Conservation (phyloP, 2,888 invertebrate species). For the Sarcophaga variegata region DNA sequence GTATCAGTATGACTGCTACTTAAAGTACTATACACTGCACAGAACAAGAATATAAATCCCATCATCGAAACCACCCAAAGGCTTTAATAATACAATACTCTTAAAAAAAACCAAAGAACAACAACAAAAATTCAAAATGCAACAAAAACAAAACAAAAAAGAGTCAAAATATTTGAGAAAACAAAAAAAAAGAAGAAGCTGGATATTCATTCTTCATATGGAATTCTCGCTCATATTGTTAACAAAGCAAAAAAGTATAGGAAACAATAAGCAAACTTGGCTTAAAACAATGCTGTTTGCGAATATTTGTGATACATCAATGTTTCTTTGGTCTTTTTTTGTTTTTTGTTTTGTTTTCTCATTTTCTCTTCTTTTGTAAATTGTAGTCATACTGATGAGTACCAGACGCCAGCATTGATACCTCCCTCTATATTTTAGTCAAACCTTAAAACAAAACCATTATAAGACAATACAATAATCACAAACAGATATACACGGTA, state of each 20-base stretch:
- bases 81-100: conserved; percentile 57
- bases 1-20: conserved; percentile 50
- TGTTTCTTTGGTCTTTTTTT: conserved; percentile 13
- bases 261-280: conserved; percentile 21
- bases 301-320: conserved; percentile 63
- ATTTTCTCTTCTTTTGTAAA: conserved; percentile 14
- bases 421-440: conserved; percentile 65
- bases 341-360: conserved; percentile 6
- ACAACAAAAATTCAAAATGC: conserved; percentile 17
- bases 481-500: conserved; percentile 1
- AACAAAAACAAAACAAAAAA: not conserved
- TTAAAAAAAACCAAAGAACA: not conserved
- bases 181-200: conserved; percentile 33
- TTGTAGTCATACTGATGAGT: conserved; percentile 54
- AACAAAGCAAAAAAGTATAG: not conserved
- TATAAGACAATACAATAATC: conserved; percentile 11
- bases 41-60: conserved; percentile 54
- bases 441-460: conserved; percentile 42
- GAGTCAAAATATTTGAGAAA: conserved; percentile 2
- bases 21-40: conserved; percentile 17
- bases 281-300: conserved; percentile 59
- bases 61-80: conserved; percentile 66
- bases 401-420: conserved; percentile 64
- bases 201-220: conserved; percentile 55
- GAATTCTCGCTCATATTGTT: conserved; percentile 25